phyloP scores from a whole-genome alignment of 2,113 vertebrate species.

The Cyprinodon variegatus region DNA sequence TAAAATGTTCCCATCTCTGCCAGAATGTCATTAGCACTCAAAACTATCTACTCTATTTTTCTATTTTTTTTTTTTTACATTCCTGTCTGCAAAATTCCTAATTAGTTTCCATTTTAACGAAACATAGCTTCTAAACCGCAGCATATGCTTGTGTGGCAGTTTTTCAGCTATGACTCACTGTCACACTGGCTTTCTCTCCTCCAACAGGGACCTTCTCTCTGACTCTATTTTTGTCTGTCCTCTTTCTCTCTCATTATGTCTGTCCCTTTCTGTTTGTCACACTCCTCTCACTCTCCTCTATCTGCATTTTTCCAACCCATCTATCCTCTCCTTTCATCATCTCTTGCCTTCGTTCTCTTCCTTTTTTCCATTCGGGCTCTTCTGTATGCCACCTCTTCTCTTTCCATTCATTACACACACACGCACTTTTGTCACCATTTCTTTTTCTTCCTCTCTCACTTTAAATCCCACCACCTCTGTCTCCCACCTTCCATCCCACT shows the following conservation, averaged over 20 bases:
- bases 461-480: slow-evolving; percentile 49
- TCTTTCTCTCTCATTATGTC: slow-evolving; percentile 39
- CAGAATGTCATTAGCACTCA: slow-evolving; percentile 48
- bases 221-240: slow-evolving; percentile 39
- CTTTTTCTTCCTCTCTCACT: slow-evolving; percentile 36
- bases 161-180: slow-evolving; percentile 69
- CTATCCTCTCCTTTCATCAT: slow-evolving; percentile 27
- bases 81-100: slow-evolving; percentile 41
- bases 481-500: slow-evolving; percentile 50
- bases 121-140: slow-evolving; percentile 58
- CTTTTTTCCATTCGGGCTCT: slow-evolving; percentile 35
- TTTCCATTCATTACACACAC: slow-evolving; percentile 23
- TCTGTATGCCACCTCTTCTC: slow-evolving; percentile 46
- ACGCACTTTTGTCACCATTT: slow-evolving; percentile 37
- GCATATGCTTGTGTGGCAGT: slow-evolving; percentile 64
- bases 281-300: slow-evolving; percentile 33
- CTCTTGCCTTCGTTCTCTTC: slow-evolving; percentile 23
- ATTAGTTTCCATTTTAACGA: slow-evolving; percentile 67
- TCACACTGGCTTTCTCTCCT: slow-evolving; percentile 40
- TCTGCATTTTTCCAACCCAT: slow-evolving; percentile 22
- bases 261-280: slow-evolving; percentile 30
- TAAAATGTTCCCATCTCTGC: not conserved
- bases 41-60: slow-evolving; percentile 48
- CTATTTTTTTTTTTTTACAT: slow-evolving; percentile 11
- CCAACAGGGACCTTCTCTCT: slow-evolving; percentile 36